These are phyloP conservation scores for Nothocercus nigrocapillus DNA, from an alignment of 2,113 vertebrate species.

Conservation along the genomic window DNA sequence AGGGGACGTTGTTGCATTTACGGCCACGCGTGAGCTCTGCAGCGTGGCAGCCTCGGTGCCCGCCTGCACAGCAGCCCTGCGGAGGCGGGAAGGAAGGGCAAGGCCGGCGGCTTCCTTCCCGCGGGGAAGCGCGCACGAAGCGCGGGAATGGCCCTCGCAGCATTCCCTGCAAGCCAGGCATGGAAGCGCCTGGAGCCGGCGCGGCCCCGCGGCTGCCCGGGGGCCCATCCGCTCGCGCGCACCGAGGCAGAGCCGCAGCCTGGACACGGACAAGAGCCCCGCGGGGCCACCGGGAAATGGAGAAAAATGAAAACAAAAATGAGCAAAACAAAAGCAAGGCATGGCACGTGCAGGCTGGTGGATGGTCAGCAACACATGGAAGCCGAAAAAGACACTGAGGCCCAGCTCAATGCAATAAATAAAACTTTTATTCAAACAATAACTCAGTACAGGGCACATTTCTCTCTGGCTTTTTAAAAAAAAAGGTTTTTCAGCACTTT, in stretches of 20 bases:
- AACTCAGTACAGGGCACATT: slow-evolving; percentile 82
- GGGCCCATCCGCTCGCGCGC: too few species aligned
- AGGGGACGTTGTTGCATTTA: slow-evolving; percentile 21
- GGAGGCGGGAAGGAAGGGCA: slow-evolving; percentile 36
- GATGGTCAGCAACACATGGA: slow-evolving; percentile 12
- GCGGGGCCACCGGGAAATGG: neutral
- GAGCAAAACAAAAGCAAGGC: neutral
- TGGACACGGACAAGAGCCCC: neutral
- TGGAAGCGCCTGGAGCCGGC: neutral
- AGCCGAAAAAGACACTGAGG: slow-evolving; percentile 67
- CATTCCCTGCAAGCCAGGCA: neutral
- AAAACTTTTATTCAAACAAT: slow-evolving; percentile 86
- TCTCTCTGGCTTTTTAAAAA: slow-evolving; percentile 62
- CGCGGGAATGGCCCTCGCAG: neutral
- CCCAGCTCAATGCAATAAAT: slow-evolving; percentile 82
- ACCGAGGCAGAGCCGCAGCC: neutral
- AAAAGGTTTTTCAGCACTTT: slow-evolving; percentile 65
- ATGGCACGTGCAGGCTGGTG: neutral
- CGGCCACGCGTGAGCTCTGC: neutral
- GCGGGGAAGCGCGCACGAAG: neutral
- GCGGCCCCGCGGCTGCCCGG: too few species aligned
- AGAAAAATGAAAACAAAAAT: neutral
- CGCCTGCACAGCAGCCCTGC: neutral
- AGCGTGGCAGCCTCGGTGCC: too few species aligned
- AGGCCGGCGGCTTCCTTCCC: slow-evolving; percentile 24